Evolutionary conservation across 2,113 vertebrate genomes (phyloP).

Genomic region (Pan paniscus): DNA sequence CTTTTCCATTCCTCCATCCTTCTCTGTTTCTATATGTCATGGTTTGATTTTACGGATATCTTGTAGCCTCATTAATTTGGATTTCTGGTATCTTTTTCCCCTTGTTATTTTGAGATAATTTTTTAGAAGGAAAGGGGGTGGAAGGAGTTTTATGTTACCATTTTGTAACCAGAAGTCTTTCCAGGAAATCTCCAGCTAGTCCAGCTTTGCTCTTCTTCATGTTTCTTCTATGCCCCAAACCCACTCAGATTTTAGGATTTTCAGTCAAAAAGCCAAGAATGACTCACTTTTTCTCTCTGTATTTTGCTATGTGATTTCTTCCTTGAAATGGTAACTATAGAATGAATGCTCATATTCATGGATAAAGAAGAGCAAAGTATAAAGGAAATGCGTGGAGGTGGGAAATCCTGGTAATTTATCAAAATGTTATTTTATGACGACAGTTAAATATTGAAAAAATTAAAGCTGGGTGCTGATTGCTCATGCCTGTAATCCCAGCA

Average conservation of each 20-base stretch:
- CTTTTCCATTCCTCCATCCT: background rate
- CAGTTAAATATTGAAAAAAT: background rate
- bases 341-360: background rate
- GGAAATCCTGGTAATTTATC: background rate
- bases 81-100: background rate
- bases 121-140: background rate
- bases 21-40: background rate
- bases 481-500: too few species aligned
- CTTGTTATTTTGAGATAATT: constrained; percentile 18
- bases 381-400: background rate
- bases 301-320: background rate
- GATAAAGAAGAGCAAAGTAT: background rate
- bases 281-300: background rate
- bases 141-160: background rate
- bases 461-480: too few species aligned
- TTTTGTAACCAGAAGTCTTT: background rate
- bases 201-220: background rate
- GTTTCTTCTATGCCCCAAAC: background rate
- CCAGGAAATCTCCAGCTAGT: background rate
- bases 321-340: background rate
- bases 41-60: background rate
- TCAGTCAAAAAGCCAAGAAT: background rate
- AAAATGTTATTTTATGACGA: background rate
- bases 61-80: background rate
- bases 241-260: background rate